phyloP scores from a whole-genome alignment of 2,888 invertebrate species.

The Coleophora flavipennella region DNA sequence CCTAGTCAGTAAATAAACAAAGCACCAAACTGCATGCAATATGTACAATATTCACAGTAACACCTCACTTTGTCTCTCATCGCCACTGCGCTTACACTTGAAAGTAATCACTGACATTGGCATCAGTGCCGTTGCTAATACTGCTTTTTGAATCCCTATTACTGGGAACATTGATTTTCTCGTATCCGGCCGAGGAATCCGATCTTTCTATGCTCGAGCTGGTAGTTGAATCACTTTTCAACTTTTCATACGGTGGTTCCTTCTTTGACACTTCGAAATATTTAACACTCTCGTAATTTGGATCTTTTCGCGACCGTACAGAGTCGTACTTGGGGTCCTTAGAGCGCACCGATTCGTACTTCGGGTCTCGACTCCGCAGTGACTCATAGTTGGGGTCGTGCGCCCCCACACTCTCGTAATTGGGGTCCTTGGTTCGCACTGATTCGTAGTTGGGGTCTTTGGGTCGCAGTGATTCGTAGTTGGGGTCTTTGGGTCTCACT shows the following conservation, averaged over 20 bases:
- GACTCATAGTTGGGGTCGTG: conserved; percentile 78
- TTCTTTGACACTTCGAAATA: conserved; percentile 74
- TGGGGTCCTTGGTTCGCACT: conserved; percentile 76
- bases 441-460: conserved; percentile 81
- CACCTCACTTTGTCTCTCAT: conserved; percentile 20
- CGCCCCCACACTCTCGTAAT: conserved; percentile 71
- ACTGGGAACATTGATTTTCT: conserved; percentile 50
- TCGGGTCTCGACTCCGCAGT: conserved; percentile 71
- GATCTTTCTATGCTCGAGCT: conserved; percentile 41
- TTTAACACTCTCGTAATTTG: conserved; percentile 87
- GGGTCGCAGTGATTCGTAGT: conserved; percentile 79
- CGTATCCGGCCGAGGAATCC: conserved; percentile 57
- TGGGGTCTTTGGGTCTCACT: conserved; percentile 76
- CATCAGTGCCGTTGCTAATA: conserved; percentile 55
- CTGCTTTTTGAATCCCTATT: conserved; percentile 48
- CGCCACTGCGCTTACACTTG: conserved; percentile 42
- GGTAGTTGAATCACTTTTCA: conserved; percentile 47
- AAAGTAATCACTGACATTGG: conserved; percentile 60
- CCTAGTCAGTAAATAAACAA: no score
- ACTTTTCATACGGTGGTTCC: conserved; percentile 80
- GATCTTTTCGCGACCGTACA: conserved; percentile 74
- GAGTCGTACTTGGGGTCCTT: conserved; percentile 72
- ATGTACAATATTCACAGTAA: conserved; percentile 22
- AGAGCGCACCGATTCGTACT: conserved; percentile 79
- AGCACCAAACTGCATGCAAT: no score